Conservation (phyloP, 2,113 vertebrate genomes). For the Origma solitaria region DNA sequence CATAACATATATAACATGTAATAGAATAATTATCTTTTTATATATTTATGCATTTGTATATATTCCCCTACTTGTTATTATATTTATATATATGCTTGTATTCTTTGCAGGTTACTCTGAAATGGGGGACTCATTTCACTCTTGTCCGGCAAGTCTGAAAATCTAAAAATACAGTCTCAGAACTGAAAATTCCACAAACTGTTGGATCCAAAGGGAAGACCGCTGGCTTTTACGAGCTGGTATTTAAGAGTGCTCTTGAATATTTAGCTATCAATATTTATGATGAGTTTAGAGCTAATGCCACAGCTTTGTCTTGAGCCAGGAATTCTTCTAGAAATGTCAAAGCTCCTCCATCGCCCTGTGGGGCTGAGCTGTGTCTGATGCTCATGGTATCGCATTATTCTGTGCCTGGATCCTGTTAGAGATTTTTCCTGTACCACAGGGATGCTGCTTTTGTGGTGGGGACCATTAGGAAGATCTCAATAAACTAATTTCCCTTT, state of each 20-base stretch:
- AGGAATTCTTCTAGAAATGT: neutral
- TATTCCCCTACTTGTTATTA: too few relatives aligned
- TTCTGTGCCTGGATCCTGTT: neutral
- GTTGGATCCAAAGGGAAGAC: neutral
- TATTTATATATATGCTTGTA: neutral
- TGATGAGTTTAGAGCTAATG: neutral
- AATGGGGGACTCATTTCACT: neutral
- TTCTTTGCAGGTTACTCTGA: neutral
- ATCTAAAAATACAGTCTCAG: neutral
- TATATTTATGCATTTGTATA: neutral
- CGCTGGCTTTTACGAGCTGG: neutral
- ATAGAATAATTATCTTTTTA: neutral
- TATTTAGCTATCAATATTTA: neutral
- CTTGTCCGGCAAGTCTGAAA: neutral
- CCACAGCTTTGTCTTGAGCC: neutral
- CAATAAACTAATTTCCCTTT: conserved; percentile 24
- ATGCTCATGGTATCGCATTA: neutral
- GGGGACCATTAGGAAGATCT: neutral
- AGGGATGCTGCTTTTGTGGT: neutral
- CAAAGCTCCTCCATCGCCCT: neutral
- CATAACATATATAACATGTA: too few relatives aligned
- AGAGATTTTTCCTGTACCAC: neutral
- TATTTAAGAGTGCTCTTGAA: neutral
- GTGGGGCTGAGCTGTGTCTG: neutral
- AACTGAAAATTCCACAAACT: neutral